Evolutionary conservation across 2,888 invertebrate genomes (phyloP).

Genomic region (Cepaea hortensis): DNA sequence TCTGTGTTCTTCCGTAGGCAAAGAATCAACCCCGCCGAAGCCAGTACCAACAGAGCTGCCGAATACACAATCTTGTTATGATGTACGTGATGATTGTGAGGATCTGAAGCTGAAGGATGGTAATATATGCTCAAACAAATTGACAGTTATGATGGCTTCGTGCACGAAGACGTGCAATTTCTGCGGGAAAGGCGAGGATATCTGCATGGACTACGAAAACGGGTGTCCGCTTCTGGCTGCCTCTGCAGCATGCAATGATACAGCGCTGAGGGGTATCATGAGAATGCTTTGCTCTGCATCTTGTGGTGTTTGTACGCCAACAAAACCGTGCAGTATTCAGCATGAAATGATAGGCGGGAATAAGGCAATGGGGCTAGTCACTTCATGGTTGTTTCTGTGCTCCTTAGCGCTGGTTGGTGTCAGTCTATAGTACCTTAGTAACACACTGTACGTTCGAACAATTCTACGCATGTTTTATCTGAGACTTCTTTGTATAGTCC

Average conservation of each 20-base stretch:
- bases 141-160: slow-evolving; percentile 38
- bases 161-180: slow-evolving; percentile 39
- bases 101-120: not conserved
- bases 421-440: too few species aligned
- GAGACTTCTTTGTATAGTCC: too few species aligned
- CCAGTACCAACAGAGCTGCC: not conserved
- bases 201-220: slow-evolving; percentile 51
- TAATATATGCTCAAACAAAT: slow-evolving; percentile 29
- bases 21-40: not conserved
- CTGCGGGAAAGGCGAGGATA: slow-evolving; percentile 25
- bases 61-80: not conserved
- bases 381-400: not conserved
- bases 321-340: slow-evolving; percentile 35
- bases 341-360: slow-evolving; percentile 8
- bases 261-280: not conserved
- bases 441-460: too few species aligned
- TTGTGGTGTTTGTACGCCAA: slow-evolving; percentile 20
- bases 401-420: too few species aligned
- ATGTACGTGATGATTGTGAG: slow-evolving; percentile 32
- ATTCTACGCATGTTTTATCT: too few species aligned
- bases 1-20: slow-evolving; percentile 22
- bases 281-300: slow-evolving; percentile 20
- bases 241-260: slow-evolving; percentile 27
- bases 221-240: slow-evolving; percentile 44
- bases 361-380: not conserved